Evolutionary conservation across 2,888 invertebrate genomes (phyloP).

Genomic region (Euclidia mi): DNA sequence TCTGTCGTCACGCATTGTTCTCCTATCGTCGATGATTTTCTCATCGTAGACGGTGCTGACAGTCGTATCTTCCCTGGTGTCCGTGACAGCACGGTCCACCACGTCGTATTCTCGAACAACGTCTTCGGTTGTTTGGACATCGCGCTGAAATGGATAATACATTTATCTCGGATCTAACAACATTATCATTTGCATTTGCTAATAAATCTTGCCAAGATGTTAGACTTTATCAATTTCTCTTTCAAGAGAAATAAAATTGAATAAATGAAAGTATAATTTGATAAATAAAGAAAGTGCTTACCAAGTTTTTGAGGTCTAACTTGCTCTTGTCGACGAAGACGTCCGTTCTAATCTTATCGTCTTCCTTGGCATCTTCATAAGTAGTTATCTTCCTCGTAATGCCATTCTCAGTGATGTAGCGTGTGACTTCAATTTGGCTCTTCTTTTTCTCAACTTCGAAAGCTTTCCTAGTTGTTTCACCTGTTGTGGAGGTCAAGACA

Average conservation of each 20-base stretch:
- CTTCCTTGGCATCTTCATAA: conserved; percentile 87
- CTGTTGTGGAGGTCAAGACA: conserved; percentile 74
- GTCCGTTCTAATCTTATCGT: conserved; percentile 86
- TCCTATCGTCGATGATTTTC: conserved; percentile 82
- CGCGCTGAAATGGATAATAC: conserved; percentile 73
- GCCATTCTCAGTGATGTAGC: conserved; percentile 86
- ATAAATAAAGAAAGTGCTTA: conserved; percentile 60
- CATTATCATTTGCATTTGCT: conserved; percentile 13
- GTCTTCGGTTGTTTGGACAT: conserved; percentile 87
- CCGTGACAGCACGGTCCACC: conserved; percentile 87
- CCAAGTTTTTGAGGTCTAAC: conserved; percentile 88
- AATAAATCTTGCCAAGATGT: conserved; percentile 13
- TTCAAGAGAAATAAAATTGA: too few species aligned
- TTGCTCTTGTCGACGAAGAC: conserved; percentile 88
- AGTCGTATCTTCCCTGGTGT: conserved; percentile 81
- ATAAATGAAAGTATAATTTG: too few species aligned
- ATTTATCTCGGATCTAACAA: conserved; percentile 22
- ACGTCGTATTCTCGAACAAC: conserved; percentile 84
- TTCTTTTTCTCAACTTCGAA: conserved; percentile 85
- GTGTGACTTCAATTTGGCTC: conserved; percentile 87
- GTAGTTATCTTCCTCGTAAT: conserved; percentile 85
- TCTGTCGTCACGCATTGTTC: conserved; percentile 84
- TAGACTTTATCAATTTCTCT: neutral
- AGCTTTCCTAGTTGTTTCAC: conserved; percentile 81
- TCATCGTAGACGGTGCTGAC: conserved; percentile 86